Evolutionary conservation across 2,113 vertebrate genomes (phyloP).

Genomic region (Brachypodius melanocephalos): DNA sequence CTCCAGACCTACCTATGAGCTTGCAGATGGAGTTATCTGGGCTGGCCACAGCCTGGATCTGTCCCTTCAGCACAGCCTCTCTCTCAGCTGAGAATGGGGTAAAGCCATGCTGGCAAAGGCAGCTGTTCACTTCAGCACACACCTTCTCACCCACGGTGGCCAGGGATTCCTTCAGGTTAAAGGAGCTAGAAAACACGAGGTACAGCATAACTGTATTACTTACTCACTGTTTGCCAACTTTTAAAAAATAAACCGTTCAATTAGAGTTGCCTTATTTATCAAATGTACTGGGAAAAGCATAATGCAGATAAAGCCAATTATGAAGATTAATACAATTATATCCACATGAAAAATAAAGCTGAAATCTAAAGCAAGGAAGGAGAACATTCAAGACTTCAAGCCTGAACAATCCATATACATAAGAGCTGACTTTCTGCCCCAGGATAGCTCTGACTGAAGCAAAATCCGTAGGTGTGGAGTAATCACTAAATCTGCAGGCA

Average conservation of each 20-base stretch:
- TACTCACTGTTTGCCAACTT: background rate
- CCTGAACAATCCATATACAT: background rate
- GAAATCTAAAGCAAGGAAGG: background rate
- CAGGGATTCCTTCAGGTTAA: slow-evolving; percentile 80
- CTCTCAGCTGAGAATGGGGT: slow-evolving; percentile 74
- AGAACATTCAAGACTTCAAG: background rate
- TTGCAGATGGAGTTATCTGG: slow-evolving; percentile 83
- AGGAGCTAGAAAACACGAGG: slow-evolving; percentile 70
- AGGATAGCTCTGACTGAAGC: background rate
- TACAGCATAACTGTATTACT: background rate
- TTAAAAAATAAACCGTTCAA: background rate
- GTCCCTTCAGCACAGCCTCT: slow-evolving; percentile 82
- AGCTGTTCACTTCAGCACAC: slow-evolving; percentile 83
- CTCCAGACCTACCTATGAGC: slow-evolving; percentile 81
- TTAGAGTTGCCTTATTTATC: background rate
- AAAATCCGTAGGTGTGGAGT: fast-evolving
- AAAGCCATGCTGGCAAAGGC: slow-evolving; percentile 82
- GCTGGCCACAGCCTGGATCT: slow-evolving; percentile 80
- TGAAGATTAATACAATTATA: background rate
- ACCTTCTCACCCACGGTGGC: slow-evolving; percentile 83
- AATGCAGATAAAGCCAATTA: background rate
- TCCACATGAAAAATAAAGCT: background rate
- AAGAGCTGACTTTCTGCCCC: background rate
- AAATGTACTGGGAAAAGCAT: background rate
- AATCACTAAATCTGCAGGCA: background rate